These are phyloP conservation scores for Chunga burmeisteri DNA, from an alignment of 2,113 vertebrate genomes.

Conservation along the genomic window DNA sequence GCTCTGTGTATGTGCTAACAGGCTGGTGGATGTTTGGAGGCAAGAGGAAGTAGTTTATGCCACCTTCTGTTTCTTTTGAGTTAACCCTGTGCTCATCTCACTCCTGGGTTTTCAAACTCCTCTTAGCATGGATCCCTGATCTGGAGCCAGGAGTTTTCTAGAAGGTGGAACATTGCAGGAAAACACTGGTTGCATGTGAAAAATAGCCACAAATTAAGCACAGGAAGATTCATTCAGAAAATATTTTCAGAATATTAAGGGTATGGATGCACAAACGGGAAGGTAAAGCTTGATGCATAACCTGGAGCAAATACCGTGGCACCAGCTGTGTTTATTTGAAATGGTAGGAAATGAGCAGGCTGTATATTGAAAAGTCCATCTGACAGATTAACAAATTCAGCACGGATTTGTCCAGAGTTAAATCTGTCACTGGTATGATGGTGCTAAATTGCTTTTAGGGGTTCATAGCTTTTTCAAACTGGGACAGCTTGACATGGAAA, in stretches of 20 bases:
- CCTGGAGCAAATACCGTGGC: not conserved
- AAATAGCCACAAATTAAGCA: not conserved
- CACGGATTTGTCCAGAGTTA: slow-evolving; percentile 29
- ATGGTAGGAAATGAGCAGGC: not conserved
- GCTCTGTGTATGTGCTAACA: not conserved
- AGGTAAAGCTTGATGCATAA: not conserved
- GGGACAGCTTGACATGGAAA: not conserved
- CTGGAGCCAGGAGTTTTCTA: not conserved
- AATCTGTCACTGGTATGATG: not conserved
- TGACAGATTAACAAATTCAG: slow-evolving; percentile 46
- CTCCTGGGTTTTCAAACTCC: not conserved
- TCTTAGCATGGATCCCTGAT: not conserved
- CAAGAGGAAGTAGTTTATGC: not conserved
- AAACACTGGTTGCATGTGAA: not conserved
- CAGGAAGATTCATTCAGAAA: not conserved
- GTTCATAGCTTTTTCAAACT: slow-evolving; percentile 9
- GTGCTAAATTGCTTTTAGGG: slow-evolving; percentile 31
- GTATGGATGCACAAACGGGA: not conserved
- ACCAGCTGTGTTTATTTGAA: slow-evolving; percentile 7
- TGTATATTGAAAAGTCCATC: not conserved
- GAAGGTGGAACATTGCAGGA: not conserved
- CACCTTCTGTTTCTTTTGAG: not conserved
- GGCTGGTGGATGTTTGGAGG: not conserved
- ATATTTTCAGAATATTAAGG: slow-evolving; percentile 3
- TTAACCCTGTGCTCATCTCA: not conserved